Evolutionary conservation across 2,797 vertebrate genomes (phyloP).

Genomic region (Graptemys geographica): DNA sequence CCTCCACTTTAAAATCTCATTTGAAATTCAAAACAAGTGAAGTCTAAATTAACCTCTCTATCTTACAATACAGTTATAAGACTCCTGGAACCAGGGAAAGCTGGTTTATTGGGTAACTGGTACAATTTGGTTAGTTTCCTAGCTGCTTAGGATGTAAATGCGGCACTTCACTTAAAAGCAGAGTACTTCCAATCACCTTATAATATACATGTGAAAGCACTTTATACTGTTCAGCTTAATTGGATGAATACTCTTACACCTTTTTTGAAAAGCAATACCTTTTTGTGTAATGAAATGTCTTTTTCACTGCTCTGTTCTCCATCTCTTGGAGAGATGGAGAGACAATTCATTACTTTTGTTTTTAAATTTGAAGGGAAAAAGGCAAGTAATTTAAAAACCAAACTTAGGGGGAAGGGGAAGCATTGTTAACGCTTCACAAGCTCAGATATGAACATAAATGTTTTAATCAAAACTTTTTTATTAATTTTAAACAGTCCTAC

Average conservation of each 20-base stretch:
- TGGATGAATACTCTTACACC: background rate
- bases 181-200: background rate
- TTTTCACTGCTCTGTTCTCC: background rate
- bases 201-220: background rate
- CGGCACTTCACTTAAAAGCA: background rate
- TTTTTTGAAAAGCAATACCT: background rate
- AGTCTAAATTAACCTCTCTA: background rate
- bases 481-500: background rate
- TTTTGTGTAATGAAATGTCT: background rate
- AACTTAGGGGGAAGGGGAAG: background rate
- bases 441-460: background rate
- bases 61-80: background rate
- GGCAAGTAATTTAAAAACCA: background rate
- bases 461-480: background rate
- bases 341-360: accelerated
- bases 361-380: background rate
- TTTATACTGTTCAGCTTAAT: background rate
- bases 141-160: background rate
- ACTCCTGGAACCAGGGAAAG: background rate
- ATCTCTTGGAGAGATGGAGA: background rate
- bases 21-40: background rate
- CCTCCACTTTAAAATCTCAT: background rate
- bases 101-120: background rate
- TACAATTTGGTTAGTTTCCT: accelerated
- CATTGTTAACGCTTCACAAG: background rate